These are phyloP conservation scores for Pristionchus entomophagus DNA, from an alignment of 2,888 invertebrate species.

Conservation along the genomic window DNA sequence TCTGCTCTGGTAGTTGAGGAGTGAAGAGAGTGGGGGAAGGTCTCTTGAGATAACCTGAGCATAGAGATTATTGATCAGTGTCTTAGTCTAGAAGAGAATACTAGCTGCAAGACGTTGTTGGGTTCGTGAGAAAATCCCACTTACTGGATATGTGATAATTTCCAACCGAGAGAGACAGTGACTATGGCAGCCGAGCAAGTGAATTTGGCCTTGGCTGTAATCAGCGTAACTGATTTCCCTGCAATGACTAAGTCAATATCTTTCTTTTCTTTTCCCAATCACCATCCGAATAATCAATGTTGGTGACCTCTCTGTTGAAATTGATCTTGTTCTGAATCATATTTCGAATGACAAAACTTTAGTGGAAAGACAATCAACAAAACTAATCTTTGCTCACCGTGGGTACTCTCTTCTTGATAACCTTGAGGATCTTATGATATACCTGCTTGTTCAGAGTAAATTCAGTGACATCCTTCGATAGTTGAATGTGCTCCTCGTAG, in stretches of 20 bases:
- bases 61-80: too few species aligned
- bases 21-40: neutral
- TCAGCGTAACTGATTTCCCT: neutral
- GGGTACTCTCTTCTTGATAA: neutral
- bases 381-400: neutral
- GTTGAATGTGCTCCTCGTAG: conserved; percentile 6
- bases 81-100: too few species aligned
- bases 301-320: conserved; percentile 2
- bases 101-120: too few species aligned
- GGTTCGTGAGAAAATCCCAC: too few species aligned
- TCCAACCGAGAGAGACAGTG: conserved; percentile 34
- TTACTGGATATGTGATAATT: too few species aligned
- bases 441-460: conserved; percentile 1
- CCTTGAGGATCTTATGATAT: conserved; percentile 23
- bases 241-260: too few species aligned
- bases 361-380: neutral
- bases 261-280: too few species aligned
- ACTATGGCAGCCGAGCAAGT: conserved; percentile 7
- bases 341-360: too few species aligned
- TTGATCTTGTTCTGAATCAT: neutral
- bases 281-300: conserved; percentile 41
- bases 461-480: neutral
- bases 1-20: conserved; percentile 9
- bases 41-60: conserved; percentile 28
- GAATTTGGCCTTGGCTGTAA: neutral